Base-by-base conservation (phyloP, 92 coral and sea anemone species). In the Parazoanthus darwini region DNA sequence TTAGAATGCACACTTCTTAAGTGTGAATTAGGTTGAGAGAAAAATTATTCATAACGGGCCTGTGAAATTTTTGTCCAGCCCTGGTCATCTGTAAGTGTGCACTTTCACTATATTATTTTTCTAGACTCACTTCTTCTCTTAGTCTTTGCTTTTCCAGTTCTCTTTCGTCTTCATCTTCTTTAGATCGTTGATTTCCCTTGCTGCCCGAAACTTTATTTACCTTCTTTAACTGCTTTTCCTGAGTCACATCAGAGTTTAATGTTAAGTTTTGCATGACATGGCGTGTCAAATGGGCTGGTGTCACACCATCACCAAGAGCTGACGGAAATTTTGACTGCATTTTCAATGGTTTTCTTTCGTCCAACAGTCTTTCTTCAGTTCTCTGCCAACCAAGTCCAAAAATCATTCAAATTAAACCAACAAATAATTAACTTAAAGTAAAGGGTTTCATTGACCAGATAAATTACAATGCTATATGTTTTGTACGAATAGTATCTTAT, bases 281-380 rank as follows among this genome's bases (percentile, higher is more conserved):
- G 58, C 67, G 82, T 23, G 82, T 48, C 82, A 79, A 67, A 79
- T 79, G 82, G 16, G 35, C 82, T 7, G 82, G 82, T n/a, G 66
- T 79, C 67, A 79, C 82, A 6, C 7, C 6, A 29, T 79, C 82
- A 48, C 82, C 82, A 79, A 79, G 39, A 79, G 82, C 66, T 79
- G 82, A 25, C 8, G 82, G 67, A n/a, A 79, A 79, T 2, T 35
- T 46, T 79, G 82, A 79, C 82, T 79, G 82, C 82, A 79, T 79
- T 73, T 71, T 6, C 36, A n/a, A n/a, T 11, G 74, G 42, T 79
- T 79, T 39, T 51, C 67, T 33, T 51, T 46, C 8, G 6, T 79
- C 82, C 65, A 79, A 76, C 59, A 54, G 59, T 15, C 3, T 54
- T 11, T 76, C 26, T 16, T 37, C 25, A 35, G 48, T 14, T 54